Evolutionary conservation across 2,888 invertebrate genomes (phyloP).

Genomic region (Xestobium rufovillosum): DNA sequence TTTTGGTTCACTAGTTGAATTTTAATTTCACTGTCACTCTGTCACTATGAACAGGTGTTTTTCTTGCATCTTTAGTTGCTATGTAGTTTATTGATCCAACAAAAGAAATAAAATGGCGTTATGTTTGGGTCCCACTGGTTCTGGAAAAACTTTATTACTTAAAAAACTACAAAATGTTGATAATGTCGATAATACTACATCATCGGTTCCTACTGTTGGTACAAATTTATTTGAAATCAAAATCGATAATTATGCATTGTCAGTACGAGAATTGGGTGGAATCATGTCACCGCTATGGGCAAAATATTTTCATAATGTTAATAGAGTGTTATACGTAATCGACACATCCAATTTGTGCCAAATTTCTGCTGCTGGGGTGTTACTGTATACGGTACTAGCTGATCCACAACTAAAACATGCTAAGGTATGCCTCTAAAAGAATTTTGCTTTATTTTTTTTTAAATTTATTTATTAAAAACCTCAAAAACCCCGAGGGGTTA

Average conservation of each 20-base stretch:
- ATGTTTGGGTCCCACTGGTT: conserved; percentile 71
- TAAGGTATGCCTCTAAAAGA: conserved; percentile 48
- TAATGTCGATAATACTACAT: conserved; percentile 66
- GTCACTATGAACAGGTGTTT: no score
- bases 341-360: conserved; percentile 81
- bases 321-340: conserved; percentile 70
- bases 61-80: conserved; percentile 1
- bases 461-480: conserved; percentile 5
- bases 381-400: conserved; percentile 68
- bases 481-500: no score
- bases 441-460: neutral
- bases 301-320: conserved; percentile 60
- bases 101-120: conserved; percentile 37
- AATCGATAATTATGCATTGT: conserved; percentile 28
- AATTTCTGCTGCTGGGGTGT: conserved; percentile 75
- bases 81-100: neutral
- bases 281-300: conserved; percentile 77
- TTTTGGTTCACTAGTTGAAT: no score
- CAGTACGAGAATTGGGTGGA: conserved; percentile 69
- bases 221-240: conserved; percentile 66
- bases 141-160: conserved; percentile 73
- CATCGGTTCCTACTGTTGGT: conserved; percentile 73
- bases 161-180: conserved; percentile 64
- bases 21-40: no score
- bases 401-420: conserved; percentile 61